Conservation (phyloP, 1,140 invertebrate genomes). For the Rhizoglyphus robini region DNA sequence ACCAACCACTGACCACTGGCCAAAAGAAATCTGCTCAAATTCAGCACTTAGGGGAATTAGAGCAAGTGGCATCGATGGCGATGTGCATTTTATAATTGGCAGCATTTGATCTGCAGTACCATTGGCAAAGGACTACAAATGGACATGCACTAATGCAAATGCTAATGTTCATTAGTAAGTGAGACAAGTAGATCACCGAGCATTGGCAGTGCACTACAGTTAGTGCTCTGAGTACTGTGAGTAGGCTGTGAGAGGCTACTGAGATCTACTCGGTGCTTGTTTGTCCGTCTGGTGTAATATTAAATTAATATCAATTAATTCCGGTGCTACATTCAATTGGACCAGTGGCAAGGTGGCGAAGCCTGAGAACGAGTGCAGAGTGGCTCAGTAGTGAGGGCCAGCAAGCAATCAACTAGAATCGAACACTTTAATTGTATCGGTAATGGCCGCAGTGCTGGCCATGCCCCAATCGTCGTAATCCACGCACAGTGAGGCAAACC, state of each 20-base stretch:
- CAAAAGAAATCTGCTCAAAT: too few species aligned
- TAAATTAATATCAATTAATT: constrained; percentile 12
- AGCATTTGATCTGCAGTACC: neutral
- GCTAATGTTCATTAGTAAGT: too few species aligned
- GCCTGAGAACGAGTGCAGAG: too few species aligned
- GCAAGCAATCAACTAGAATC: constrained; percentile 6
- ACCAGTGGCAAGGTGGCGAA: neutral
- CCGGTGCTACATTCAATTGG: neutral
- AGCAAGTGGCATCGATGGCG: too few species aligned
- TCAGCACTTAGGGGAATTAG: too few species aligned
- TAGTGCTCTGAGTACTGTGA: too few species aligned
- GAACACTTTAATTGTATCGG: constrained; percentile 12
- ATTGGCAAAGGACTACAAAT: neutral
- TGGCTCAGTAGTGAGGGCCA: neutral
- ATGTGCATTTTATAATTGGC: neutral
- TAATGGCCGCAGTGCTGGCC: neutral
- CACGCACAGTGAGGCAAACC: neutral
- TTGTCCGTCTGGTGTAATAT: neutral
- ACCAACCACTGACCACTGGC: too few species aligned
- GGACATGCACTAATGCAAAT: neutral
- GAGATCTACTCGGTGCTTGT: neutral
- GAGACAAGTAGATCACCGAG: too few species aligned
- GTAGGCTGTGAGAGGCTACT: too few species aligned
- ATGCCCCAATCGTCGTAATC: constrained; percentile 7
- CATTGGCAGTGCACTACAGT: too few species aligned